Percentiles rank a stretch among this genome's conserved stretches.
Conservation (phyloP, 2,888 invertebrate species). For the Danaus chrysippus region DNA sequence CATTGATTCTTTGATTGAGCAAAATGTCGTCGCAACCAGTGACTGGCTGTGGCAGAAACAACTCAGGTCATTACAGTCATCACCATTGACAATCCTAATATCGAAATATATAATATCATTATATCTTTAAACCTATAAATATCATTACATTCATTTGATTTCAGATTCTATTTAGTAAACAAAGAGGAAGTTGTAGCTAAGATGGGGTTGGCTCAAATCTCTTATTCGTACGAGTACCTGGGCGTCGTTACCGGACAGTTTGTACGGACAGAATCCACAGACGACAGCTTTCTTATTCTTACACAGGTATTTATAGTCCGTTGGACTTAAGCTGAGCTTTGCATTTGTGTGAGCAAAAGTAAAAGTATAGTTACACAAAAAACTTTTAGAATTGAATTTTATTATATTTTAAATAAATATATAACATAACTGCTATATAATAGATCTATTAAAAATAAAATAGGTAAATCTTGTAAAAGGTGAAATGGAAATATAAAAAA, state of each 20-base stretch:
- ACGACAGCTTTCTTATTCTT: constrained; percentile 97
- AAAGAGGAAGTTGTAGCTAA: constrained; percentile 83
- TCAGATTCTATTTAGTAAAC: constrained; percentile 83
- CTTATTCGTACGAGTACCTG: constrained; percentile 98
- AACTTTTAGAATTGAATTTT: too few relatives aligned
- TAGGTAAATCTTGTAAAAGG: too few relatives aligned
- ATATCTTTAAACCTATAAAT: too few relatives aligned
- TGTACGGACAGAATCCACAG: constrained; percentile 97
- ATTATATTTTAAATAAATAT: too few relatives aligned
- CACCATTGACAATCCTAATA: too few relatives aligned
- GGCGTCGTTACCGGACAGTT: constrained; percentile 96
- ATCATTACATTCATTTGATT: background rate
- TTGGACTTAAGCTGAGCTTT: too few relatives aligned
- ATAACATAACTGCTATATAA: too few relatives aligned
- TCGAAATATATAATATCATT: too few relatives aligned
- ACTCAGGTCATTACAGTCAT: constrained; percentile 78
- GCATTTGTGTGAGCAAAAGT: too few relatives aligned
- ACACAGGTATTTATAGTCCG: constrained; percentile 83
- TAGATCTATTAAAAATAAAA: too few relatives aligned
- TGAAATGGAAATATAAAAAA: too few relatives aligned
- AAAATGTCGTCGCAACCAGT: constrained; percentile 80
- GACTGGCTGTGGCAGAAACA: constrained; percentile 99
- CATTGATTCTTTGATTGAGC: constrained; percentile 86
- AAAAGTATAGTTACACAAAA: too few relatives aligned
- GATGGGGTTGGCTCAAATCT: constrained; percentile 96